Percentiles rank a stretch among this genome's conserved stretches.
Evolutionary conservation across 1,140 invertebrate species (phyloP).

Genomic region (Heterodera carotae): DNA sequence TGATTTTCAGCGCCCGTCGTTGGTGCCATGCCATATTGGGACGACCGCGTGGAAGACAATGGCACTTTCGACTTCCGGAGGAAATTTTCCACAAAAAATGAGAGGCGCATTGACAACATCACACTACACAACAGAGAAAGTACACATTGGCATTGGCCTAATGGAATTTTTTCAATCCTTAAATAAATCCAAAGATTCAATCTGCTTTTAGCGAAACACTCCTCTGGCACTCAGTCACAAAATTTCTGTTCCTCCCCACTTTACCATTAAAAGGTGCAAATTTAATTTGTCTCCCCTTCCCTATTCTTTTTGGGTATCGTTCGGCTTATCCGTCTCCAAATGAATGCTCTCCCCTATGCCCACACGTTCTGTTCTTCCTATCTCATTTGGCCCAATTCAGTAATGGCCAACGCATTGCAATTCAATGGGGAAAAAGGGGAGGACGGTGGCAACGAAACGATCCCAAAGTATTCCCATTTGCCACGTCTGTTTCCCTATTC

Average conservation of each 20-base stretch:
- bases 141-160: not conserved
- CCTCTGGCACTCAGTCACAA: too few species aligned
- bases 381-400: constrained; percentile 1
- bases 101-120: not conserved
- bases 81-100: not conserved
- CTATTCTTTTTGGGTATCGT: not conserved
- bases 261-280: not conserved
- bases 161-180: too few species aligned
- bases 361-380: not conserved
- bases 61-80: not conserved
- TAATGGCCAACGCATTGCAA: not conserved
- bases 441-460: not conserved
- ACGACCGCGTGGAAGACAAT: not conserved
- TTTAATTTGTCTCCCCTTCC: not conserved
- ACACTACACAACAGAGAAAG: not conserved
- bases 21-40: not conserved
- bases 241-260: not conserved
- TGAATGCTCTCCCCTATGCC: not conserved
- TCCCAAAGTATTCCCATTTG: not conserved
- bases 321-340: not conserved
- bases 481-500: not conserved
- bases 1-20: constrained; percentile 3
- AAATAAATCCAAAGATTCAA: too few species aligned
- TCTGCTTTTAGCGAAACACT: not conserved
- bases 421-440: too few species aligned